These are phyloP conservation scores for Heteromurus nitidus DNA, from an alignment of 2,888 invertebrate species.

Conservation along the genomic window DNA sequence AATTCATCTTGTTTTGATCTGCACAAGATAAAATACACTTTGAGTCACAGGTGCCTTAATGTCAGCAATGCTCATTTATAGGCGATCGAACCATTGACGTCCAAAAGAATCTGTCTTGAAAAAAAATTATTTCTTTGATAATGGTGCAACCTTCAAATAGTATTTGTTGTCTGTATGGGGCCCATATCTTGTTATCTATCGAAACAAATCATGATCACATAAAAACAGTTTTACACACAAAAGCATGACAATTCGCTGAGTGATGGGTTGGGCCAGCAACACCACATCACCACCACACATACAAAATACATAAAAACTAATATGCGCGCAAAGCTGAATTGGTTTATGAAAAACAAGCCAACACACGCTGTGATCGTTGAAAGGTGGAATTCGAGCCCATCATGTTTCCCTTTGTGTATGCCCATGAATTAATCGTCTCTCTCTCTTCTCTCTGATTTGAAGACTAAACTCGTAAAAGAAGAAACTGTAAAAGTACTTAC, in stretches of 20 bases:
- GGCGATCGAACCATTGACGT: too few relatives aligned
- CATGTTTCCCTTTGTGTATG: not conserved
- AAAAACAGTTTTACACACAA: too few relatives aligned
- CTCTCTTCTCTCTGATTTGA: too few relatives aligned
- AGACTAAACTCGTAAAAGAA: too few relatives aligned
- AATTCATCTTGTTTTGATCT: too few relatives aligned
- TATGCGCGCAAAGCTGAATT: not conserved
- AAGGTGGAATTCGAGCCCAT: not conserved
- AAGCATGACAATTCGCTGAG: conserved; percentile 1
- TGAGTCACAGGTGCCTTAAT: not conserved
- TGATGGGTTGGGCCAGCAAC: conserved; percentile 6
- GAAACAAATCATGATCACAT: not conserved
- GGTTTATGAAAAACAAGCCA: not conserved
- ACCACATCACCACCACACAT: too few relatives aligned
- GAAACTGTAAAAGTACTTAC: too few relatives aligned
- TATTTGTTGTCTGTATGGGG: not conserved
- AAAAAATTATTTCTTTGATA: too few relatives aligned
- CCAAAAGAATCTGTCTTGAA: too few relatives aligned
- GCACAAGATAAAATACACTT: not conserved
- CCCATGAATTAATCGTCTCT: too few relatives aligned
- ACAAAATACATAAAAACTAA: not conserved
- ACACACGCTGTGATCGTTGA: not conserved
- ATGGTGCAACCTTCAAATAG: not conserved
- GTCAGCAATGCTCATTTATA: not conserved
- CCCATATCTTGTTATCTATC: conserved; percentile 6